phyloP scores from a whole-genome alignment of 2,113 vertebrate species.

The Tretioscincus oriximinensis region DNA sequence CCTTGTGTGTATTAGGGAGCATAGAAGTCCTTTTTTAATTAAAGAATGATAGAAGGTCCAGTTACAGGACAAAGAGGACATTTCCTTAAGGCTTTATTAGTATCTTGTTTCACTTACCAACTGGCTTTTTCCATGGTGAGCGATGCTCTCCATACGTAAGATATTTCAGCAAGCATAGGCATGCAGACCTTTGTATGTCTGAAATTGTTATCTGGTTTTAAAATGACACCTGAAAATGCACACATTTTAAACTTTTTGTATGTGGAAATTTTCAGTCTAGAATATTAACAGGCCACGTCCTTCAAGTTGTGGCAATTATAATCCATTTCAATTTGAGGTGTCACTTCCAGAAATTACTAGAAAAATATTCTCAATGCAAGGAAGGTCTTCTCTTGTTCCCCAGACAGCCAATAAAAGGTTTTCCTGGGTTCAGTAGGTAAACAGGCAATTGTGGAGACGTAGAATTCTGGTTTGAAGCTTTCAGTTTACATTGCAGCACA shows the following conservation, averaged over 20 bases:
- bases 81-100: neutral
- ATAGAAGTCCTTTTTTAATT: neutral
- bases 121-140: neutral
- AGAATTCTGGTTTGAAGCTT: too few relatives aligned
- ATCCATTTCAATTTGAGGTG: neutral
- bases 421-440: too few relatives aligned
- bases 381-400: neutral
- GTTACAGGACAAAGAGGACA: neutral
- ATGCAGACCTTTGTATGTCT: neutral
- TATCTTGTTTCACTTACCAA: neutral
- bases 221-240: neutral
- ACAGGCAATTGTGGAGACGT: too few relatives aligned
- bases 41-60: neutral
- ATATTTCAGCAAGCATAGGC: neutral
- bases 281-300: too few relatives aligned
- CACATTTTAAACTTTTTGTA: neutral
- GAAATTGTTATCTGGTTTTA: neutral
- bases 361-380: neutral
- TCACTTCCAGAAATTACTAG: neutral
- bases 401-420: too few relatives aligned
- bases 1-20: neutral
- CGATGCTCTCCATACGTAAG: too few relatives aligned
- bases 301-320: neutral
- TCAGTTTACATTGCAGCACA: too few relatives aligned
- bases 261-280: neutral